Conservation (phyloP, 2,797 vertebrate species). For the Paramormyrops hopkinsi region DNA sequence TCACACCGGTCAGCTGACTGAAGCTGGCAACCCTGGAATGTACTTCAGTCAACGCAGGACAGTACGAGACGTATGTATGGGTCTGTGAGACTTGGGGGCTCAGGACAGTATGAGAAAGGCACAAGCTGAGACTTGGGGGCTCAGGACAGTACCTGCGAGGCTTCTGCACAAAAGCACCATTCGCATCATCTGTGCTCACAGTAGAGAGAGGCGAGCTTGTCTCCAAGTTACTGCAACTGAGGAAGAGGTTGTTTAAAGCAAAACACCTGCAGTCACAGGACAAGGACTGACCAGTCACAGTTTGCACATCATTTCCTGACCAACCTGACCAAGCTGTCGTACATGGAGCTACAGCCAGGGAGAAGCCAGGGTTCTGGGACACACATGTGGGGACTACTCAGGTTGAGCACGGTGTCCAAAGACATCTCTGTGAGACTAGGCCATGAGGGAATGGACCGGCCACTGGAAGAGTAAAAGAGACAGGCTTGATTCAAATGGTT, state of each 20-base stretch:
- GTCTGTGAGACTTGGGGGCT: not conserved
- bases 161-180: slow-evolving; percentile 17
- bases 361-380: slow-evolving; percentile 71
- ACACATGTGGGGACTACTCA: slow-evolving; percentile 31
- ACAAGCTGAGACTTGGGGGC: not conserved
- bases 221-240: slow-evolving; percentile 28
- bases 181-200: slow-evolving; percentile 25
- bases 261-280: not conserved
- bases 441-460: slow-evolving; percentile 53
- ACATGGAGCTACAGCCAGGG: slow-evolving; percentile 66
- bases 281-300: slow-evolving; percentile 32
- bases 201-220: slow-evolving; percentile 19
- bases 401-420: slow-evolving; percentile 31
- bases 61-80: not conserved
- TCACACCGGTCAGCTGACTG: not conserved
- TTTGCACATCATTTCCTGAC: slow-evolving; percentile 35
- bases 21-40: not conserved
- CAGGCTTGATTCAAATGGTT: not conserved
- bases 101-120: slow-evolving; percentile 2
- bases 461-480: slow-evolving; percentile 34
- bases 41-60: not conserved
- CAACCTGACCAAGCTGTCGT: slow-evolving; percentile 70
- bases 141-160: slow-evolving; percentile 32
- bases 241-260: not conserved
- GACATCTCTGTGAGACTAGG: slow-evolving; percentile 43